These are phyloP conservation scores for Podargus strigoides DNA, from an alignment of 2,797 vertebrate species.

Conservation along the genomic window DNA sequence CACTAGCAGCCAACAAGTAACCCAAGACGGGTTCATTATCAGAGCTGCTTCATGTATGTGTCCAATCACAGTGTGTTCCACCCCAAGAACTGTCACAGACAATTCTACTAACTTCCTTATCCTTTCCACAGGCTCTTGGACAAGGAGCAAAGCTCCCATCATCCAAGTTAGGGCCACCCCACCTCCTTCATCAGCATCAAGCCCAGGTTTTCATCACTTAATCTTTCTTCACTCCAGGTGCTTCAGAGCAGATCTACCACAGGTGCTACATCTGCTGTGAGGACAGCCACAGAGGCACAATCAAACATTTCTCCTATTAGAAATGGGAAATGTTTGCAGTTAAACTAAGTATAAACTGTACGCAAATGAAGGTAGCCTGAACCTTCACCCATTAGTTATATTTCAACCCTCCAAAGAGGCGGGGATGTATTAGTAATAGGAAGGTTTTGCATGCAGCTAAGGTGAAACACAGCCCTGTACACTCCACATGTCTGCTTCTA, in stretches of 20 bases:
- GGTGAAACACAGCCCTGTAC: background rate
- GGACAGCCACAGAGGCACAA: background rate
- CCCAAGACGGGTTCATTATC: background rate
- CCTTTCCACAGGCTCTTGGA: background rate
- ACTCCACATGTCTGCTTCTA: background rate
- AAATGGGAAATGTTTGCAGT: background rate
- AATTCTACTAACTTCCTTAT: background rate
- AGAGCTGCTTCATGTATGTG: background rate
- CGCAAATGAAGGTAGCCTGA: background rate
- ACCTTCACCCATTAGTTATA: background rate
- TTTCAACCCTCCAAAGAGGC: background rate
- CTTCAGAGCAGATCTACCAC: background rate
- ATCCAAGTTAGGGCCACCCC: background rate
- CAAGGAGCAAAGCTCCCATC: background rate
- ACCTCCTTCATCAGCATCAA: background rate
- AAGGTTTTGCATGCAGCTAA: background rate
- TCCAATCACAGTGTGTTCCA: background rate
- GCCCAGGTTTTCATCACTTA: background rate
- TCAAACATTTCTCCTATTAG: background rate
- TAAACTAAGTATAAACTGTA: background rate
- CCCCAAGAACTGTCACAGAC: background rate
- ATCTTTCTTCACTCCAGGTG: background rate
- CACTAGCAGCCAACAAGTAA: background rate
- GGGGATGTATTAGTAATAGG: background rate
- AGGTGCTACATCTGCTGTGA: background rate